These are phyloP conservation scores for Cecropterus lyciades DNA, from an alignment of 1,140 invertebrate species.

Conservation along the genomic window DNA sequence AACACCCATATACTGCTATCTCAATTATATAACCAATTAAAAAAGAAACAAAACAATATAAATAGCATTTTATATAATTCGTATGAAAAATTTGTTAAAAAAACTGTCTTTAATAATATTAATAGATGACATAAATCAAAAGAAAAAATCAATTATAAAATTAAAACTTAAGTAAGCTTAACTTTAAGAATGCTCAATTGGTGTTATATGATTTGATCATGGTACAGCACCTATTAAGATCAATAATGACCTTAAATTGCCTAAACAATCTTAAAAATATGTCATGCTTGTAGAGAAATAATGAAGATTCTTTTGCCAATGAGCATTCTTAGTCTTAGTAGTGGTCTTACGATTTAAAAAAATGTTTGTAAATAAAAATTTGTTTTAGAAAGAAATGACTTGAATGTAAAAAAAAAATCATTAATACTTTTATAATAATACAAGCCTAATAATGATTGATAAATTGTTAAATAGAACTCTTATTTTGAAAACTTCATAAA, in stretches of 20 bases:
- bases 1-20: too few relatives aligned
- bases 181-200: conserved; percentile 54
- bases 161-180: conserved; percentile 56
- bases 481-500: conserved; percentile 59
- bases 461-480: conserved; percentile 71
- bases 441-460: conserved; percentile 57
- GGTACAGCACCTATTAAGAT: conserved; percentile 53
- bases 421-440: conserved; percentile 44
- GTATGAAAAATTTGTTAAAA: conserved; percentile 77
- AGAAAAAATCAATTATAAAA: conserved; percentile 40
- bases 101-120: conserved; percentile 76
- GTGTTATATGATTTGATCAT: conserved; percentile 39
- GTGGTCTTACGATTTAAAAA: conserved; percentile 4
- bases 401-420: conserved; percentile 28
- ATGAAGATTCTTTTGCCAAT: conserved; percentile 37
- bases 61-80: conserved; percentile 76
- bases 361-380: conserved; percentile 22
- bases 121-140: conserved; percentile 66
- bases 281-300: conserved; percentile 46
- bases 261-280: conserved; percentile 38
- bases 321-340: conserved; percentile 33
- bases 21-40: too few relatives aligned
- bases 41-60: conserved; percentile 37
- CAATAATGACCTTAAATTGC: conserved; percentile 24
- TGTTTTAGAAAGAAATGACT: conserved; percentile 11